Evolutionary conservation across 2,113 vertebrate genomes (phyloP).

Genomic region (Leucoraja erinaceus): DNA sequence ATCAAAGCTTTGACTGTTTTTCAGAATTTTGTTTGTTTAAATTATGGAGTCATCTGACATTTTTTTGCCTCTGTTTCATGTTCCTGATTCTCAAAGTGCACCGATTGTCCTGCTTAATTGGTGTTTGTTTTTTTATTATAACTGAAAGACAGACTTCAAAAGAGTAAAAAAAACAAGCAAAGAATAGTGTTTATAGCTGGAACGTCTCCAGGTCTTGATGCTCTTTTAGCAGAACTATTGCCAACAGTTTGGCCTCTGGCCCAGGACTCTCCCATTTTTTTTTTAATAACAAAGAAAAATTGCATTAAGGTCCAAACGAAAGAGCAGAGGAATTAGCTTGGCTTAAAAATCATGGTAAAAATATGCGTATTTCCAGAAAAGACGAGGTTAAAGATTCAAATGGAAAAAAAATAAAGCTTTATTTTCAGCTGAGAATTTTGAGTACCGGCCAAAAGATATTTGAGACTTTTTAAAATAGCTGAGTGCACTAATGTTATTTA

Average conservation of each 20-base stretch:
- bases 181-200: conserved; percentile 33
- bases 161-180: conserved; percentile 34
- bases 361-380: conserved; percentile 63
- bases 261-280: conserved; percentile 12
- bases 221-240: conserved; percentile 29
- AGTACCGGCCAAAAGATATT: conserved; percentile 71
- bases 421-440: conserved; percentile 69
- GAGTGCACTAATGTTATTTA: conserved; percentile 75
- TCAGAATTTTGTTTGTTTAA: conserved; percentile 27
- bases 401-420: conserved; percentile 61
- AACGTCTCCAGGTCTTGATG: conserved; percentile 3
- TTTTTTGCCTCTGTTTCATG: conserved; percentile 13
- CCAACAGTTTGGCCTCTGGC: not conserved
- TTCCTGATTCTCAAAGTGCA: conserved; percentile 25
- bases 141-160: conserved; percentile 35
- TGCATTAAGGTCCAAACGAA: conserved; percentile 5
- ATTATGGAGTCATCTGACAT: not conserved
- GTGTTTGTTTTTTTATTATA: conserved; percentile 34
- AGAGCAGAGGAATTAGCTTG: conserved; percentile 4
- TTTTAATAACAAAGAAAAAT: not conserved
- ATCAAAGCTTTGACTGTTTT: conserved; percentile 1
- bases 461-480: conserved; percentile 62
- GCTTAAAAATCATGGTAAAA: conserved; percentile 53
- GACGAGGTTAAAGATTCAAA: conserved; percentile 69
- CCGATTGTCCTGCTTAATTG: conserved; percentile 27